Evolutionary conservation across 2,888 invertebrate species (phyloP).

Genomic region (Resseliella maxima): DNA sequence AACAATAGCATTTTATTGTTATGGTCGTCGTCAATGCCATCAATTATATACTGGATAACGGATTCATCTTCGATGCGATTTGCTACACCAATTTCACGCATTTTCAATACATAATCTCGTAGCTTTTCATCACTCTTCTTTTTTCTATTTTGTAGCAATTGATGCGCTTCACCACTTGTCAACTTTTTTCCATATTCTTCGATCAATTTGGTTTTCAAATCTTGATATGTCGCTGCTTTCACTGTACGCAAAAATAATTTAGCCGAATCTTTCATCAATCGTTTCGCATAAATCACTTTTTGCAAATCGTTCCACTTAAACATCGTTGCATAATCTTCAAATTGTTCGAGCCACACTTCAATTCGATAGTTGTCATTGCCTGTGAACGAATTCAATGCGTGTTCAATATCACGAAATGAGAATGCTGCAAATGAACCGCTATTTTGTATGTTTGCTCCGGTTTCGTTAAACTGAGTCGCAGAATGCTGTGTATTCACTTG

Average conservation of each 20-base stretch:
- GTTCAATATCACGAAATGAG: background rate
- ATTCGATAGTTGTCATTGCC: background rate
- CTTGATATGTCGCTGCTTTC: background rate
- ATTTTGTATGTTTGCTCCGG: slow-evolving; percentile 6
- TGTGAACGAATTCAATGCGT: background rate
- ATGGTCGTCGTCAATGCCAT: slow-evolving; percentile 61
- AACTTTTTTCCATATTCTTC: slow-evolving; percentile 60
- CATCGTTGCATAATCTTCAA: slow-evolving; percentile 43
- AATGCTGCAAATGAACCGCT: background rate
- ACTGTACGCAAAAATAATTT: slow-evolving; percentile 13
- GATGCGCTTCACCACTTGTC: slow-evolving; percentile 58
- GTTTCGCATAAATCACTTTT: background rate
- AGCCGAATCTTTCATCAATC: background rate
- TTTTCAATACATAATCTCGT: slow-evolving; percentile 61
- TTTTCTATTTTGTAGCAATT: slow-evolving; percentile 59
- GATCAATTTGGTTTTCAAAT: slow-evolving; percentile 59
- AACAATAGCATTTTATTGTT: slow-evolving; percentile 60
- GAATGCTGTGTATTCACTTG: too few relatives aligned
- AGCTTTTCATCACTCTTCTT: slow-evolving; percentile 60
- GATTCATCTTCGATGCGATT: slow-evolving; percentile 60
- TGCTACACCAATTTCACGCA: slow-evolving; percentile 61
- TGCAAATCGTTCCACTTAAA: background rate
- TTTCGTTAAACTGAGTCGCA: too few relatives aligned
- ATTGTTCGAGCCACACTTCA: background rate
- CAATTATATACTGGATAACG: slow-evolving; percentile 62